Evolutionary conservation across 2,888 invertebrate genomes (phyloP), one percentile per base, ranked within the genome.

Genomic region (Epinotia bilunana): DNA sequence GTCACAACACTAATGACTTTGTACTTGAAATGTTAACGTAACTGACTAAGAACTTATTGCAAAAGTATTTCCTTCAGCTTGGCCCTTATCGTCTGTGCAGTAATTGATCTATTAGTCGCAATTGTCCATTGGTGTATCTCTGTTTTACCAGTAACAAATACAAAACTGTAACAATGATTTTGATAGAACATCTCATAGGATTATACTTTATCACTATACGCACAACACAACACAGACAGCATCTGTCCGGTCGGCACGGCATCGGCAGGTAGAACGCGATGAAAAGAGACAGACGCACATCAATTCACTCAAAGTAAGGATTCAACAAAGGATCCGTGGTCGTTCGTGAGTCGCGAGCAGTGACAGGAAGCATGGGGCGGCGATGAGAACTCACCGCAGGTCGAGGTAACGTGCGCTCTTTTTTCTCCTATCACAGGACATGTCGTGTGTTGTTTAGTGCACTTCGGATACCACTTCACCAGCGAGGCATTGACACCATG

Each of bases 341-440:
- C 46, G 75, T 53, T 53, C 67, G 71, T 75, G 70, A 64, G 58
- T 65, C 70, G 74, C 63, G 74, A 55, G 85, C 85, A 82, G 86
- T 86, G 89, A 86, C 88, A 90, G 91, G 90, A 90, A 89, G 88
- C 90, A 81, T 85, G 84, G 86, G 86, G 82, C 81, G 83, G 83
- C 82, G 86, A 84, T 85, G 84, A 84, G 85, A 89, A 93, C 94
- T 94, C 93, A 94, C 94, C 94, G 93, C 90, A 94, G 91, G 87
- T 93, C 94, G 88, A 93, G 93, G 90, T 90, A 92, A 84, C 94
- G 93, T 86, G 91, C 91, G 85, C 90, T 88, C 86, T 92, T 93
- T 86, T 91, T 92, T 93, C 92, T 92, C 90, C 93, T 91, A 86
- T 93, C 93, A 90, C 93, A 93, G 91, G 93, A 94, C 93, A 94